phyloP scores from a whole-genome alignment of 2,113 vertebrate species.

The Phycodurus eques region DNA sequence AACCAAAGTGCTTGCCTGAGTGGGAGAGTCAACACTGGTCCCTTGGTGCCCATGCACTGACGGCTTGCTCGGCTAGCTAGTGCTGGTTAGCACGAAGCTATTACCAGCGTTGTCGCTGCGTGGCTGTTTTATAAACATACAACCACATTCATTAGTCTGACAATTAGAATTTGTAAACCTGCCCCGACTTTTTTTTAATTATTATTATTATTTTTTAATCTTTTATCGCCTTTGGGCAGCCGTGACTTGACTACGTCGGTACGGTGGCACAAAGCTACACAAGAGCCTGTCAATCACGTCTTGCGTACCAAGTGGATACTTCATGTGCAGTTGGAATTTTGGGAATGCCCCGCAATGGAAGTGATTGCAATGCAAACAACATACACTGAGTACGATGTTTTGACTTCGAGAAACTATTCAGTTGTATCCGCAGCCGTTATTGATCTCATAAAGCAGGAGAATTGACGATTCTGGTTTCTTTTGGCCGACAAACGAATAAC shows the following conservation, averaged over 20 bases:
- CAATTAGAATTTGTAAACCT: neutral
- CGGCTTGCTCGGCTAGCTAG: conserved; percentile 37
- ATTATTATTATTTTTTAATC: conserved; percentile 6
- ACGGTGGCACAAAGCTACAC: conserved; percentile 30
- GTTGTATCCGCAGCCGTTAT: neutral
- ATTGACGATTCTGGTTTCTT: neutral
- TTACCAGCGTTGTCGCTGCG: conserved; percentile 3
- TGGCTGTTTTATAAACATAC: conserved; percentile 10
- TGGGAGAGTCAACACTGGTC: conserved; percentile 38
- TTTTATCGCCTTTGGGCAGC: conserved; percentile 8
- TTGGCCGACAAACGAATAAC: neutral
- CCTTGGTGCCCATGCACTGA: conserved; percentile 50
- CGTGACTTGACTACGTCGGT: neutral
- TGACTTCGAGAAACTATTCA: neutral
- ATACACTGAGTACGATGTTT: neutral
- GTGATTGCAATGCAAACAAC: neutral
- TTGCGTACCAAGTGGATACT: conserved; percentile 7
- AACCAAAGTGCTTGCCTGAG: conserved; percentile 50
- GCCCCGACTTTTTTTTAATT: neutral
- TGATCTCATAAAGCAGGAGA: neutral
- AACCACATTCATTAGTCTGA: neutral
- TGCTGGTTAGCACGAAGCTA: conserved; percentile 36
- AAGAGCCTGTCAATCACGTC: conserved; percentile 21
- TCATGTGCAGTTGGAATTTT: conserved; percentile 27
- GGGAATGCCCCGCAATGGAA: no score